These are phyloP conservation scores for Polymixis flavicincta DNA, from an alignment of 2,888 invertebrate species.

Conservation along the genomic window DNA sequence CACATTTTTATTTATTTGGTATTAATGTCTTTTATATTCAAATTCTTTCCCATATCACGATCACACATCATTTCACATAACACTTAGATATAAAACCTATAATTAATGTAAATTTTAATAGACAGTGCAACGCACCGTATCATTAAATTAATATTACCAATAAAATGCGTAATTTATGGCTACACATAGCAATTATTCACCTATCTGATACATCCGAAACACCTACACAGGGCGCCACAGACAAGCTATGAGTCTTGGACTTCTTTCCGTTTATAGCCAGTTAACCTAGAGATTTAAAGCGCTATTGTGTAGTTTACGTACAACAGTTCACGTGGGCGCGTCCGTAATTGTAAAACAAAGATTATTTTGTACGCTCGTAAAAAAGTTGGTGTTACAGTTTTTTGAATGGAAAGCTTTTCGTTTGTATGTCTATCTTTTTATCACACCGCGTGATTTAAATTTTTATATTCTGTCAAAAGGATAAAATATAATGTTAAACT, in stretches of 20 bases:
- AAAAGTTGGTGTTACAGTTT: not conserved
- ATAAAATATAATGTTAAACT: not conserved
- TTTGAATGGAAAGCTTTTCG: not conserved
- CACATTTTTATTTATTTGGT: not conserved
- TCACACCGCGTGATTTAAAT: no score
- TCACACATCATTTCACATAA: slow-evolving; percentile 33
- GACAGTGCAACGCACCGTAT: slow-evolving; percentile 42
- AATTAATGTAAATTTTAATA: slow-evolving; percentile 53
- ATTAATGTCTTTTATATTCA: slow-evolving; percentile 16
- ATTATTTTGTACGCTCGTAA: slow-evolving; percentile 54
- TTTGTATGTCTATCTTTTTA: not conserved
- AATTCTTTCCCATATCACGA: slow-evolving; percentile 29
- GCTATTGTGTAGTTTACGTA: slow-evolving; percentile 70
- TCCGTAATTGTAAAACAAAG: slow-evolving; percentile 64
- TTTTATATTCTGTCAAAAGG: not conserved
- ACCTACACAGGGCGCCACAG: slow-evolving; percentile 62
- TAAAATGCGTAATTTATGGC: slow-evolving; percentile 58
- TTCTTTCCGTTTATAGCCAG: slow-evolving; percentile 60
- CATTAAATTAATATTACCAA: slow-evolving; percentile 59
- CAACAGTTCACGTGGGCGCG: slow-evolving; percentile 59
- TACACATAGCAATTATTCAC: slow-evolving; percentile 53
- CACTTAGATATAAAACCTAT: slow-evolving; percentile 37
- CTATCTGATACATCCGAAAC: slow-evolving; percentile 52
- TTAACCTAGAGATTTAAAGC: slow-evolving; percentile 70
- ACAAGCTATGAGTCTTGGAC: slow-evolving; percentile 45